These are phyloP conservation scores for Drosophila subsilvestris DNA, from an alignment of 2,888 invertebrate species.

Conservation along the genomic window DNA sequence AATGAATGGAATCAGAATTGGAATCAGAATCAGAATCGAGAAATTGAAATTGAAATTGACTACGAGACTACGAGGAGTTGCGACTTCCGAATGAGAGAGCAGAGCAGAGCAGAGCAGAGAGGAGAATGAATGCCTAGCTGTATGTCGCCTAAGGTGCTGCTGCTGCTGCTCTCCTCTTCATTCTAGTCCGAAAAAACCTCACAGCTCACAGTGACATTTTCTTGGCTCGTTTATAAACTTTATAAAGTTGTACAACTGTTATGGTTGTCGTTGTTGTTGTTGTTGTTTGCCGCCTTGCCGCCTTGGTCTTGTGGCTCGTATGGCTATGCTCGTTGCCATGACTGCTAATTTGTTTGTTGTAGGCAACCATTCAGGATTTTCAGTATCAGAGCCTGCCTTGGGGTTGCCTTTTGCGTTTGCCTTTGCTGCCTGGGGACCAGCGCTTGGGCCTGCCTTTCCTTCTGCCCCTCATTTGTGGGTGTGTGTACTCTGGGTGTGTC, in stretches of 20 bases:
- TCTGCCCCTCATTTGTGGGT: neutral
- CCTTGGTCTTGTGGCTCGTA: constrained; percentile 39
- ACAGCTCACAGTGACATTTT: constrained; percentile 56
- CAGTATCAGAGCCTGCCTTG: constrained; percentile 7
- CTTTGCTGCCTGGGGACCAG: neutral
- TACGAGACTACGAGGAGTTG: constrained; percentile 38
- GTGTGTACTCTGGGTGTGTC: constrained; percentile 6
- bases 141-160: neutral
- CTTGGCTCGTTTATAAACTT: constrained; percentile 52
- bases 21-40: constrained; percentile 29
- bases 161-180: neutral
- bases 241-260: constrained; percentile 70
- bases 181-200: constrained; percentile 17
- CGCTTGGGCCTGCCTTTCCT: neutral
- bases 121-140: constrained; percentile 57
- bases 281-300: constrained; percentile 38
- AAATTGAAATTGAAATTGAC: constrained; percentile 49
- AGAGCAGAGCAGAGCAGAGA: no score
- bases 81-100: constrained; percentile 29
- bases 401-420: constrained; percentile 10
- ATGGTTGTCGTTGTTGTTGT: constrained; percentile 52
- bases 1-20: constrained; percentile 65
- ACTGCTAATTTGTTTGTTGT: constrained; percentile 77
- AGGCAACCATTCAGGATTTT: constrained; percentile 72
- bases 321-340: constrained; percentile 63